phyloP scores from a whole-genome alignment of 2,113 vertebrate genomes.

The Kryptolebias marmoratus region DNA sequence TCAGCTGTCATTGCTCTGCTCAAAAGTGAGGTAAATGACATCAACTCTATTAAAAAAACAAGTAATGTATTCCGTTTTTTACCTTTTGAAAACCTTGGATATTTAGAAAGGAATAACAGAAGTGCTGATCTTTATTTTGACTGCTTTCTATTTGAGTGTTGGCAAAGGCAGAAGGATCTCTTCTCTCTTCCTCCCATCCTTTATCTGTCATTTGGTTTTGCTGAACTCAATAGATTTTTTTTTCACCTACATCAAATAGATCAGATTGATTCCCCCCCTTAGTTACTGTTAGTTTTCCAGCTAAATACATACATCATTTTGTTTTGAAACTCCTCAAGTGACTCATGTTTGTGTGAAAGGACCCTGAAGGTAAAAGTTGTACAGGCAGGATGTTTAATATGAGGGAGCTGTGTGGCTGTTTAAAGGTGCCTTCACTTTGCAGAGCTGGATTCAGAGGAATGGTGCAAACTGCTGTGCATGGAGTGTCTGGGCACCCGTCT shows the following conservation, averaged over 20 bases:
- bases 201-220: conserved; percentile 37
- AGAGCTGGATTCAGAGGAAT: conserved; percentile 98
- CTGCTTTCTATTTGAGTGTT: conserved; percentile 25
- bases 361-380: background rate
- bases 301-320: conserved; percentile 31
- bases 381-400: conserved; percentile 11
- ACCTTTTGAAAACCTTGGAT: background rate
- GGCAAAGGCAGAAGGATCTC: conserved; percentile 17
- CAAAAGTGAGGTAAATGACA: background rate
- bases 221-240: conserved; percentile 16
- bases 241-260: conserved; percentile 41
- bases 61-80: background rate
- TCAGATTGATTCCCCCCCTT: conserved; percentile 45
- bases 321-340: conserved; percentile 22
- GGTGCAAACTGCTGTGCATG: conserved; percentile 97
- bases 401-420: background rate
- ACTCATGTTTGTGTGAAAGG: conserved; percentile 29
- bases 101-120: conserved; percentile 6
- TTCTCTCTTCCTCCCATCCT: background rate
- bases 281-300: background rate
- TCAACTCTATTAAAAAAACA: background rate
- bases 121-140: conserved; percentile 22
- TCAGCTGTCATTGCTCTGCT: too few relatives aligned
- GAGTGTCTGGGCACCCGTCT: conserved; percentile 95
- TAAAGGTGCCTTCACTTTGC: conserved; percentile 39